Evolutionary conservation across 2,888 invertebrate species (phyloP), one percentile per base, ranked within the genome.

Genomic region (Biston betularia): DNA sequence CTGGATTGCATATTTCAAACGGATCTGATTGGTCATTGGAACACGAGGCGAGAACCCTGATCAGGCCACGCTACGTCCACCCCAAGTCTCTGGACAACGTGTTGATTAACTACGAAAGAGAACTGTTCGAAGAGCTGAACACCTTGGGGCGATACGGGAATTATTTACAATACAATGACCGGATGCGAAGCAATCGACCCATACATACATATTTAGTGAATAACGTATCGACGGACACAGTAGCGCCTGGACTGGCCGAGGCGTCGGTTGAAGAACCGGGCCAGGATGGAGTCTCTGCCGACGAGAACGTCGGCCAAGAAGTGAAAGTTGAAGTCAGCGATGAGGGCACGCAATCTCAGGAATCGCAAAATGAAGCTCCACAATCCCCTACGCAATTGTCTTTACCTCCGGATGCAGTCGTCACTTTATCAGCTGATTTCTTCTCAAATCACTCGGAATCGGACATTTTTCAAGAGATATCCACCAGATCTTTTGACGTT

Each of bases 41-140:
- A 65, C 93, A 95, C 58, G 94, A 94, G 69, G 89, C 94, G 2
- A 85, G 94, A 50, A 90, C 94, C 9, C 82, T 95, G 40, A 94
- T 96, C 40, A 88, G 96, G 62, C 95, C 96, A 0, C 91, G 95
- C 64, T 95, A 91, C 79, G 93, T 96, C 38, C 96, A 96, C 77
- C 96, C 96, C 0, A 97, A 97, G 81, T 96, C 95, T 64, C 82
- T 96, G 57, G 97, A 97, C 85, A 95, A 96, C 58, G 94, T 96
- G 60, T 86, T 97, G 63, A 88, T 96, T 8, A 96, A 96, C 79
- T 96, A 97, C 84, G 96, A 97, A 86, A 92, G 96, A 79, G 95
- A 95, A 84, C 89, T 96, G 75, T 97, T 96, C 84, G 96, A 95
- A 79, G 97, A 96, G 79, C 86, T 97, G 58, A 96, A 97, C 83